Evolutionary conservation across 2,888 invertebrate genomes (phyloP).

Genomic region (Nemapogon koenigi): DNA sequence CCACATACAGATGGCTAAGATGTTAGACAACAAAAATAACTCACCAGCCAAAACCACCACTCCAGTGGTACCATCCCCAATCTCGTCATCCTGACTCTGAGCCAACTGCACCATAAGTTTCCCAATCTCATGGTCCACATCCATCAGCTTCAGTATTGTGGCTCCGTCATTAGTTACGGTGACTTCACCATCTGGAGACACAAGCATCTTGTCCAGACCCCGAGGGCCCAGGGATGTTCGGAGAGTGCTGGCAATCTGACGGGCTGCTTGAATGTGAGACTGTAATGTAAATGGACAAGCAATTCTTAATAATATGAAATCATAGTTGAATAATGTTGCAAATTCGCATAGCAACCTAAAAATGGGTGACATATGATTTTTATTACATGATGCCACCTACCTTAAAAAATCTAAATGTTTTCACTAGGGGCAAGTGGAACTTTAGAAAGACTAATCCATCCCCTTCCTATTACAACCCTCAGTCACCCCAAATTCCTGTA

Average conservation of each 20-base stretch:
- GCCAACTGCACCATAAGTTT: slow-evolving; percentile 97
- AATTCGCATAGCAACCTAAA: no score
- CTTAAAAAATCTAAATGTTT: no score
- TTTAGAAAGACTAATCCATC: no score
- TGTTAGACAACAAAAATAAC: no score
- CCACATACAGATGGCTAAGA: no score
- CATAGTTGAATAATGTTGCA: neutral
- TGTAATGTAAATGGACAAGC: slow-evolving; percentile 39
- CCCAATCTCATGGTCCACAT: slow-evolving; percentile 97
- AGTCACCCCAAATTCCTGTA: no score
- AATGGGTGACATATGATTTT: no score
- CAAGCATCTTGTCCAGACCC: slow-evolving; percentile 97
- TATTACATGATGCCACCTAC: no score
- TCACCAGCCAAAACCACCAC: slow-evolving; percentile 82
- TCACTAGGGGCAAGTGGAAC: no score
- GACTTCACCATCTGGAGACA: slow-evolving; percentile 95
- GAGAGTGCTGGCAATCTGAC: slow-evolving; percentile 88
- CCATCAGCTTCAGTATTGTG: slow-evolving; percentile 99
- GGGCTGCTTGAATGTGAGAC: slow-evolving; percentile 98
- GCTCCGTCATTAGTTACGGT: slow-evolving; percentile 99
- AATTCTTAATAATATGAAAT: neutral
- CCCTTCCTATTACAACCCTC: no score
- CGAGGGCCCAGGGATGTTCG: slow-evolving; percentile 96
- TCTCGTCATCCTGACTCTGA: slow-evolving; percentile 99
- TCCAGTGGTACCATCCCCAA: slow-evolving; percentile 99